phyloP scores from a whole-genome alignment of 2,797 vertebrate species.

The Ataeniobius toweri region DNA sequence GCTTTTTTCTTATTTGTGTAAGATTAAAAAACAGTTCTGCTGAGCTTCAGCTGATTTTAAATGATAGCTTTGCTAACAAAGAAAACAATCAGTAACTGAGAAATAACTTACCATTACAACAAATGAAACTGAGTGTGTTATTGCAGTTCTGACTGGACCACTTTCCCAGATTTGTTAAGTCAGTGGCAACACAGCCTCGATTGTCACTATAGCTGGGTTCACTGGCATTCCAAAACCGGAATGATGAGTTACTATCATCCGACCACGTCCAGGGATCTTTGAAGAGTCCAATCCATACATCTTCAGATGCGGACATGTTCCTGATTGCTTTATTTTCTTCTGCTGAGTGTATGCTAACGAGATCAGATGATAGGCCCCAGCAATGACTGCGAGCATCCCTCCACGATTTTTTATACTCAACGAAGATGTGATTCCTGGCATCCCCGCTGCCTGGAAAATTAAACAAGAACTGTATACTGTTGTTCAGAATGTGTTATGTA shows the following conservation, averaged over 20 bases:
- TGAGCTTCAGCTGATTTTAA: not conserved
- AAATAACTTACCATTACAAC: constrained; percentile 60
- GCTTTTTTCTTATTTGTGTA: not conserved
- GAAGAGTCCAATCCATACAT: constrained; percentile 75
- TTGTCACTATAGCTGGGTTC: constrained; percentile 21
- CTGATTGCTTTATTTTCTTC: constrained; percentile 55
- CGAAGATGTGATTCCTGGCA: constrained; percentile 31
- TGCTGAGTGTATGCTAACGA: constrained; percentile 59
- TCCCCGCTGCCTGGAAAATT: constrained; percentile 31
- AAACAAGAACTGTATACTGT: constrained; percentile 2
- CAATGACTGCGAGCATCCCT: constrained; percentile 63
- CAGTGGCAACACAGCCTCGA: constrained; percentile 48
- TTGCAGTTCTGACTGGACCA: constrained; percentile 64
- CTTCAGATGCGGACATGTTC: constrained; percentile 21
- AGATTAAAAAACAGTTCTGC: not conserved
- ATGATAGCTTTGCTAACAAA: constrained; percentile 3
- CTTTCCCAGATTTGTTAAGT: constrained; percentile 36
- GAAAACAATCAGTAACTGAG: not conserved
- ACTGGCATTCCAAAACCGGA: constrained; percentile 59
- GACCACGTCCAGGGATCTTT: constrained; percentile 76
- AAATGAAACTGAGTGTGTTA: constrained; percentile 42
- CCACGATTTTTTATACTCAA: constrained; percentile 61
- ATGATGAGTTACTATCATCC: constrained; percentile 66
- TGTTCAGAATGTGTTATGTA: not conserved
- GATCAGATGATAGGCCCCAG: constrained; percentile 53